phyloP scores from a whole-genome alignment of 2,113 vertebrate genomes.

The Gallinago paraguaiae region DNA sequence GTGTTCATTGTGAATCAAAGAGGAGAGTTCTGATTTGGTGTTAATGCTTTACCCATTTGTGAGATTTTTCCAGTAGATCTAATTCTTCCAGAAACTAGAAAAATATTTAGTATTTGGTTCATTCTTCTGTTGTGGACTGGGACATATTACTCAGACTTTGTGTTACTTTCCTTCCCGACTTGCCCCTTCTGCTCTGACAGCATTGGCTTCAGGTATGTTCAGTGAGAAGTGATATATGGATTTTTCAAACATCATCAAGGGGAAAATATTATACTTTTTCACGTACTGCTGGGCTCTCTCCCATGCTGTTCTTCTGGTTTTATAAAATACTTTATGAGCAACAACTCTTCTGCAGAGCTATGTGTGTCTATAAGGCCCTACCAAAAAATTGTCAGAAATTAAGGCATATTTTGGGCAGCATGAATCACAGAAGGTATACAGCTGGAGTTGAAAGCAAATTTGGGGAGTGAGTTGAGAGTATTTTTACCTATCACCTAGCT shows the following conservation, averaged over 20 bases:
- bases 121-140: not conserved
- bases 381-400: not conserved
- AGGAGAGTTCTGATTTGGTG: not conserved
- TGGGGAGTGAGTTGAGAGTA: not conserved
- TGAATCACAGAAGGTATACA: not conserved
- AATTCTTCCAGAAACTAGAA: not conserved
- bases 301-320: not conserved
- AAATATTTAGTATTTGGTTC: not conserved
- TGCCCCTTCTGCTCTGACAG: not conserved
- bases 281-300: not conserved
- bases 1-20: not conserved
- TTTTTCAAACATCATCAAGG: not conserved
- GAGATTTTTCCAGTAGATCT: not conserved
- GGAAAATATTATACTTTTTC: not conserved
- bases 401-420: not conserved
- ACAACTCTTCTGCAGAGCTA: not conserved
- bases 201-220: not conserved
- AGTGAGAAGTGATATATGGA: not conserved
- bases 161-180: not conserved
- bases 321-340: not conserved
- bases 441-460: not conserved
- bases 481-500: not conserved
- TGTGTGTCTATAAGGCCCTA: not conserved
- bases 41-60: not conserved
- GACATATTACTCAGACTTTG: not conserved